phyloP scores from a whole-genome alignment of 2,113 vertebrate genomes.

The Saimiri boliviensis region DNA sequence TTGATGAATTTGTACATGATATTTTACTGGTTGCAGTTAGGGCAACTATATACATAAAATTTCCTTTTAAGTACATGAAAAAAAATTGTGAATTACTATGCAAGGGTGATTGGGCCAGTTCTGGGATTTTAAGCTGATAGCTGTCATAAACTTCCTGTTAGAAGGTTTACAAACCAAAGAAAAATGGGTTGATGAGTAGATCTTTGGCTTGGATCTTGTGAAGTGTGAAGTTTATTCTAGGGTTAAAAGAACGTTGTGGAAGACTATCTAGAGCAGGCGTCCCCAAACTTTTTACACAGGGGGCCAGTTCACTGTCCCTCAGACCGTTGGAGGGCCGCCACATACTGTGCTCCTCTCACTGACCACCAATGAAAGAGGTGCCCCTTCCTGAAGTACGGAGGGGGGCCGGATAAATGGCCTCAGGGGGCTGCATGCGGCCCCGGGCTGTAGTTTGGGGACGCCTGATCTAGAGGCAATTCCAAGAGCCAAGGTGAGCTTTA shows the following conservation, averaged over 20 bases:
- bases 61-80: constrained; percentile 21
- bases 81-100: not conserved
- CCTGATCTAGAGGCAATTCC: not conserved
- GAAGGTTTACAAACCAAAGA: not conserved
- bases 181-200: not conserved
- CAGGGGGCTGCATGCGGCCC: no score
- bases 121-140: constrained; percentile 14
- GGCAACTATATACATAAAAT: not conserved
- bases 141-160: not conserved
- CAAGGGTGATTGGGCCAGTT: not conserved
- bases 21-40: constrained; percentile 21
- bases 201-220: not conserved
- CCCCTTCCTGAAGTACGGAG: no score
- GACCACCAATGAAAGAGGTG: no score
- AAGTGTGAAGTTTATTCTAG: not conserved
- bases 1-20: not conserved
- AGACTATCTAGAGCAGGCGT: not conserved
- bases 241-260: not conserved
- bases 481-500: not conserved
- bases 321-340: no score
- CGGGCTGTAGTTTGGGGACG: no score
- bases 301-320: no score
- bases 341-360: no score
- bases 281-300: no score
- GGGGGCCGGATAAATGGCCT: no score